phyloP scores from a whole-genome alignment of 2,797 vertebrate species.

The Aselliscus stoliczkanus region DNA sequence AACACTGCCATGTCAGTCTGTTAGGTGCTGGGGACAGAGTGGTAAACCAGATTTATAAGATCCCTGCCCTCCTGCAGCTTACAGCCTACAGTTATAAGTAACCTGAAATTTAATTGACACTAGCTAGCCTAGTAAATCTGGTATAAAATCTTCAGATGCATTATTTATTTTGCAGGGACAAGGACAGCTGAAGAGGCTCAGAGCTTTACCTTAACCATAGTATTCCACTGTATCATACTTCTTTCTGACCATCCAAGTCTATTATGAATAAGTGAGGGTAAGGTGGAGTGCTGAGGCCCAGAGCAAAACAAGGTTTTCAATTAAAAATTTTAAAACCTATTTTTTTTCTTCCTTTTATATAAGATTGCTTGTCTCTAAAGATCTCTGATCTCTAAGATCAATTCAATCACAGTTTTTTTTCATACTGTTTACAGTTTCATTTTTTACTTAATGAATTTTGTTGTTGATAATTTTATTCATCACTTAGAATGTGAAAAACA shows the following conservation, averaged over 20 bases:
- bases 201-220: not conserved
- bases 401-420: not conserved
- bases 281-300: not conserved
- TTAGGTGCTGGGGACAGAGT: not conserved
- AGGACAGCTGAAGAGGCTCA: not conserved
- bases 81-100: not conserved
- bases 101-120: not conserved
- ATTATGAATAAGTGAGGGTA: not conserved
- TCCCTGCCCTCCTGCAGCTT: not conserved
- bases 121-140: not conserved
- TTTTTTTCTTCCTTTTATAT: not conserved
- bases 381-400: not conserved
- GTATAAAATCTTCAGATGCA: not conserved
- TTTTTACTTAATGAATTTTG: conserved; percentile 33
- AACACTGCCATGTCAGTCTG: not conserved
- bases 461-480: conserved; percentile 14
- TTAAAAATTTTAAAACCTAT: not conserved
- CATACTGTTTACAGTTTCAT: not conserved
- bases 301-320: not conserved
- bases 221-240: not conserved
- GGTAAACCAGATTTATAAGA: not conserved
- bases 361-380: not conserved
- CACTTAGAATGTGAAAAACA: not conserved
- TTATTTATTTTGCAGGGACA: not conserved
- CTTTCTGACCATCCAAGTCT: not conserved